phyloP scores from a whole-genome alignment of 2,888 invertebrate genomes.

The Scaptomyza caliginosa region DNA sequence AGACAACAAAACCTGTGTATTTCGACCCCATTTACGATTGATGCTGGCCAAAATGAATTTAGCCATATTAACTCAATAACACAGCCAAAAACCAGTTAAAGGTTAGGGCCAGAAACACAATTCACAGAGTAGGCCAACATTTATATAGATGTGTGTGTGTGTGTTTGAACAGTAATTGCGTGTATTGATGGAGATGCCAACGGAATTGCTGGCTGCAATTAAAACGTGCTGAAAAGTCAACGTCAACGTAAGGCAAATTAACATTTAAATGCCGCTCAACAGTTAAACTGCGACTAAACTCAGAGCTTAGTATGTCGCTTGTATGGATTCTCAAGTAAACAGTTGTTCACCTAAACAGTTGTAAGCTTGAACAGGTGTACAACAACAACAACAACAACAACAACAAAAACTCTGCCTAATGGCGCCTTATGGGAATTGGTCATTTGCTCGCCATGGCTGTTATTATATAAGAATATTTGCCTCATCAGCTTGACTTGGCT shows the following conservation, averaged over 20 bases:
- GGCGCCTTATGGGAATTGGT: conserved; percentile 30
- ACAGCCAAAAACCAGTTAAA: conserved; percentile 45
- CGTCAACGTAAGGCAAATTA: conserved; percentile 59
- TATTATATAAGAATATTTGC: conserved; percentile 57
- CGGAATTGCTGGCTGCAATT: conserved; percentile 60
- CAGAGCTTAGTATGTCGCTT: not conserved
- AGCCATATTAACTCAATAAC: conserved; percentile 35
- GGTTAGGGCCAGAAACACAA: conserved; percentile 44
- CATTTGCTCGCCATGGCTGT: conserved; percentile 26
- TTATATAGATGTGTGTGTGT: conserved; percentile 4
- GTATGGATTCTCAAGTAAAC: not conserved
- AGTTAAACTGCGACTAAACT: conserved; percentile 34
- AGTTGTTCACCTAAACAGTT: conserved; percentile 30
- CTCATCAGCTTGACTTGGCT: conserved; percentile 4
- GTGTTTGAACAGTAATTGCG: conserved; percentile 42
- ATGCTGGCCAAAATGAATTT: conserved; percentile 38
- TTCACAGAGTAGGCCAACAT: conserved; percentile 52
- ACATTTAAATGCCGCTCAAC: conserved; percentile 68
- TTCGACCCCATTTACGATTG: conserved; percentile 50
- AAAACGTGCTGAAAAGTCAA: conserved; percentile 60
- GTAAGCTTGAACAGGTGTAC: conserved; percentile 36
- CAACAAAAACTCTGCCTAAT: too few species aligned
- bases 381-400: too few species aligned
- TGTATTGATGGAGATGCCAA: conserved; percentile 27
- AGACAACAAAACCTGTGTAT: conserved; percentile 20